A percentile compares a stretch with the other conserved stretches of the same genome.
Evolutionary conservation across 2,888 invertebrate species (phyloP).

Genomic region (Yponomeuta plumbellus): DNA sequence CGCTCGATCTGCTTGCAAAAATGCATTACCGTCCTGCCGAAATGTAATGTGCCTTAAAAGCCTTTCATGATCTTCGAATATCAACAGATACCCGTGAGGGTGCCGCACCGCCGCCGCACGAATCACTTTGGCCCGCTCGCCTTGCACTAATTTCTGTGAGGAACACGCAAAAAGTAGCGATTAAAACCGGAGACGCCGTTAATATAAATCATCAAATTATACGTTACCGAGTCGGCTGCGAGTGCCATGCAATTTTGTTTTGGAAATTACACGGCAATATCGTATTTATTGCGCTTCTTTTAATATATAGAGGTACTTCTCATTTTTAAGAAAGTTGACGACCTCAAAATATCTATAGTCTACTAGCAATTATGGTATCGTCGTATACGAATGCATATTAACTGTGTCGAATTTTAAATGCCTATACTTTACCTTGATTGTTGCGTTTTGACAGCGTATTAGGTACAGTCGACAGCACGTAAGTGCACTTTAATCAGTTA

Average conservation of each 20-base stretch:
- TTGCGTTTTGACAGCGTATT: background rate
- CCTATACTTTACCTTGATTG: too few relatives aligned
- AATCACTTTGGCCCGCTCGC: constrained; percentile 43
- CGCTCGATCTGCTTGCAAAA: constrained; percentile 59
- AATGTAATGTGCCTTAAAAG: constrained; percentile 56
- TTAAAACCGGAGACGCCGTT: constrained; percentile 40
- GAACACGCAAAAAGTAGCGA: constrained; percentile 46
- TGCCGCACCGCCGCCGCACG: constrained; percentile 41
- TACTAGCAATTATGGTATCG: constrained; percentile 7
- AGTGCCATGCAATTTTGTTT: constrained; percentile 63
- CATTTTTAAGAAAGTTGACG: constrained; percentile 46
- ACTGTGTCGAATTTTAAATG: constrained; percentile 17
- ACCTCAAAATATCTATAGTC: constrained; percentile 39
- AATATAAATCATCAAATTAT: constrained; percentile 67
- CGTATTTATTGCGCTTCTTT: constrained; percentile 66
- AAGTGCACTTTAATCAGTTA: too few relatives aligned
- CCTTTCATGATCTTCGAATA: constrained; percentile 58
- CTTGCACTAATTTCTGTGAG: constrained; percentile 59
- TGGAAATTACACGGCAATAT: constrained; percentile 58
- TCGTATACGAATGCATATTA: constrained; percentile 16
- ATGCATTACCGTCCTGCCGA: constrained; percentile 64
- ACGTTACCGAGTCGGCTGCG: constrained; percentile 54
- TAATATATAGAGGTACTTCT: constrained; percentile 42
- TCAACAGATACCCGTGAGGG: constrained; percentile 46
- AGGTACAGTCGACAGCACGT: too few relatives aligned